Conservation (phyloP, 2,113 vertebrate genomes). For the Perccottus glenii region DNA sequence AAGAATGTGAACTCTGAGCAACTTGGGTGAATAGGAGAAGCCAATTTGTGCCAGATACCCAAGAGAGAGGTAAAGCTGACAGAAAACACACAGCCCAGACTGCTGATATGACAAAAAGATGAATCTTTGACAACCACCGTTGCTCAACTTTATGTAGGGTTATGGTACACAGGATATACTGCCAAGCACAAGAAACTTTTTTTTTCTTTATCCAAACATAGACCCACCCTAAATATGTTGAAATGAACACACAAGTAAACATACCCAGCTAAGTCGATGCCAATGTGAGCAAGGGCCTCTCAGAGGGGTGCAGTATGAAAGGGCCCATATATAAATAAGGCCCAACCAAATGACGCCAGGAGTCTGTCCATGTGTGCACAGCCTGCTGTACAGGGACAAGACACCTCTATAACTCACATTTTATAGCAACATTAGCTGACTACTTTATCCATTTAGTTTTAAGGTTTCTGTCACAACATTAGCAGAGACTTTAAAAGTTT, state of each 20-base stretch:
- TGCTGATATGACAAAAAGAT: slow-evolving; percentile 10
- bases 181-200: slow-evolving; percentile 35
- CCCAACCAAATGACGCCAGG: slow-evolving; percentile 54
- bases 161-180: slow-evolving; percentile 24
- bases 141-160: slow-evolving; percentile 19
- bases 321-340: slow-evolving; percentile 43
- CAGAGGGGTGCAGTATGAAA: slow-evolving; percentile 51
- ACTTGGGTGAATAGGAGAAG: slow-evolving; percentile 23
- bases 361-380: slow-evolving; percentile 30
- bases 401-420: slow-evolving; percentile 15
- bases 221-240: slow-evolving; percentile 35
- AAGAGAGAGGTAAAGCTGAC: slow-evolving; percentile 39
- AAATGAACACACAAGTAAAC: slow-evolving; percentile 31
- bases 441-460: neutral
- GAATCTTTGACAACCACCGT: slow-evolving; percentile 23
- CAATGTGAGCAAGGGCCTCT: slow-evolving; percentile 30
- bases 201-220: slow-evolving; percentile 7
- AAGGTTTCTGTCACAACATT: slow-evolving; percentile 3
- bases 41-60: slow-evolving; percentile 26
- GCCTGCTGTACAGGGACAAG: slow-evolving; percentile 7
- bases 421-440: neutral
- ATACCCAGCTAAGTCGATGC: slow-evolving; percentile 21
- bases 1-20: slow-evolving; percentile 32
- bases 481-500: neutral
- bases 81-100: slow-evolving; percentile 12